Evolutionary conservation across 2,888 invertebrate species (phyloP), one percentile per base, ranked within the genome.

Genomic region (Acrobasis repandana): DNA sequence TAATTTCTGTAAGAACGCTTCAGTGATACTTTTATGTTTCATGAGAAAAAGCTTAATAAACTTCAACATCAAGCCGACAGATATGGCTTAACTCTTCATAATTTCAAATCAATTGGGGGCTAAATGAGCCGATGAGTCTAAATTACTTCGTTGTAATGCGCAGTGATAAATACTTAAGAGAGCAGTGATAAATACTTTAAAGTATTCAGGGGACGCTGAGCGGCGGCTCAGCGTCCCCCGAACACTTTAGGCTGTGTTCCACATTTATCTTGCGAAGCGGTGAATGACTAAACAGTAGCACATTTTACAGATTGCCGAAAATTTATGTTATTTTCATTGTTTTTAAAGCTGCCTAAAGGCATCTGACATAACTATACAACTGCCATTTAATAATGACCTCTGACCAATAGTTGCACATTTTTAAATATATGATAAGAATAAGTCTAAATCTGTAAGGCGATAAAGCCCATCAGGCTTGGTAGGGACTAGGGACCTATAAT

Each of bases 231-330:
- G 70, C 65, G 63, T 63, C 67, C 63, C 67, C 67, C 59, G 14
- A 71, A 72, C 64, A 69, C 69, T 68, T 72, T 65, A 68, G 71
- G 70, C 65, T 67, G 58, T 67, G 63, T 74, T 70, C 68, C 68
- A 75, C 69, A 74, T 79, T 75, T 74, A 72, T 79, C 68, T 75
- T 66, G 59, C 63, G 65, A 63, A 63, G 15, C 16, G 52, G 34
- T 34, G 36, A 52, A 63, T 65, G 64, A 68, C 48, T 58, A 48
- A 58, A 48, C 63, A 28, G 61, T 58, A 60, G 60, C 58, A 52
- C 56, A 33, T 52, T 56, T 60, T 56, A 51, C 58, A 15, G 57
- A 52, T 65, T 64, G 61, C 63, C 60, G 65, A 72, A 28, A 28
- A 28, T 28, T 28, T 20, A 3, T 20, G 2, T 2, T 4, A n/a